Base-by-base conservation (phyloP, 2,888 invertebrate genomes). In the Oscheius sp. region DNA sequence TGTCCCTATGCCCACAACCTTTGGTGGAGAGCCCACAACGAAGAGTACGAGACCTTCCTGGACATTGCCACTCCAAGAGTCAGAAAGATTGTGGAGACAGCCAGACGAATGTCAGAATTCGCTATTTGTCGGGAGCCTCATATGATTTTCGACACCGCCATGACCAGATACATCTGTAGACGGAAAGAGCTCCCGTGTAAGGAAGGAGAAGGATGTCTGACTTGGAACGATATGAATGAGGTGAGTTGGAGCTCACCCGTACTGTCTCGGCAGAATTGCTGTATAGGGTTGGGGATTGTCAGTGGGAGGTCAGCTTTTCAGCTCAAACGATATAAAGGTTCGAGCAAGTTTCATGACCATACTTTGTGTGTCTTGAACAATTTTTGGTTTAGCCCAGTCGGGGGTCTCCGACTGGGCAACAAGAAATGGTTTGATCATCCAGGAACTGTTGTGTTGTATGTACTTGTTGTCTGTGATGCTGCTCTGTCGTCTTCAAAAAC, bases 111-210 rank as follows among this genome's bases (percentile, higher is more conserved):
- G 7, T 11, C 63, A 5, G 63, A 47, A 32, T 63, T 63, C 29
- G 47, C 32, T 9, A 48, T n/a, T 21, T 63, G 21, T 29, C 47
- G 48, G 2, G 21, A 21, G 21, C 48, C 48, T 4, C 47, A 29
- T 4, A 47, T 47, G 32, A 32, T 63, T 5, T 21, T 63, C 4
- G 63, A 63, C 48, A 63, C 50, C 4, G 63, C 63, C 29, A 10
- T 63, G 63, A 63, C 63, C 29, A 63, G 63, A 48, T 73, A 75
- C 47, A 48, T 75, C 1, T 77, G 77, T 62, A 72, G 77, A 37
- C 66, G 75, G 13, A 11, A 11, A 47, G 60, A 62, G 29, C 71
- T 77, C 2, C 77, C 77, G 11, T 77, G 77, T 50, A 48, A 59
- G 5, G 62, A 42, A n/a, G 35, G 42, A 3, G 42, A 57, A 7